Evolutionary conservation across 1,140 invertebrate genomes (phyloP).

Genomic region (Orchesella cincta): DNA sequence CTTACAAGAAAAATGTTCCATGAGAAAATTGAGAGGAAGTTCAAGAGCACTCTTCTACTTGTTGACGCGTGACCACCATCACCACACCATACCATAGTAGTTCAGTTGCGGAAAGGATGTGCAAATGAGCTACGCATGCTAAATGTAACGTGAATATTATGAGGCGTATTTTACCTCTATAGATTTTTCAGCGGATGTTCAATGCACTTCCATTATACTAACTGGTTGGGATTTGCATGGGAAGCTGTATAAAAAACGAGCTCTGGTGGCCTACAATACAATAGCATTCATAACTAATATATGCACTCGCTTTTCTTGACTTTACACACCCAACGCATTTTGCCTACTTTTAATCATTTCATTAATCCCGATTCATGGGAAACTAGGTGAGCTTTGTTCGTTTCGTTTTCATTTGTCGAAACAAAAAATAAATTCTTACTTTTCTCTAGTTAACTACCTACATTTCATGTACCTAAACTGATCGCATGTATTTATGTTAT

Average conservation of each 20-base stretch:
- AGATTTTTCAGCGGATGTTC: slow-evolving; percentile 1
- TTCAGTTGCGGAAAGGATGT: too few species aligned
- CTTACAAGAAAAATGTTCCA: background rate
- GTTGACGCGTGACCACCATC: too few species aligned
- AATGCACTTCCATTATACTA: background rate
- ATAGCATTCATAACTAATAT: background rate
- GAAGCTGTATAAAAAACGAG: too few species aligned
- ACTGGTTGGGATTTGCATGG: background rate
- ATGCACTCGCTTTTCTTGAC: background rate
- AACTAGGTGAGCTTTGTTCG: slow-evolving; percentile 21
- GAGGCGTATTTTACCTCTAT: background rate
- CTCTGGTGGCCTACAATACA: too few species aligned
- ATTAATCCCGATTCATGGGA: background rate
- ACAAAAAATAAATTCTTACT: slow-evolving; percentile 10
- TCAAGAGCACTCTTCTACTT: too few species aligned
- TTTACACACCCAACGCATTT: background rate
- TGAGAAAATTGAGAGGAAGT: slow-evolving; percentile 19
- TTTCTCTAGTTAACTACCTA: background rate
- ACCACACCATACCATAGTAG: too few species aligned
- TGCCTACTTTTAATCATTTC: slow-evolving; percentile 16
- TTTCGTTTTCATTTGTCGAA: background rate
- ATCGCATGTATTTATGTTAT: background rate
- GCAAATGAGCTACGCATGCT: background rate
- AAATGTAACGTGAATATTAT: too few species aligned
- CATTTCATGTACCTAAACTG: background rate